A percentile compares a stretch with the other conserved stretches of the same genome.
Evolutionary conservation across 2,113 vertebrate species (phyloP).

Genomic region (Onychostoma macrolepis): DNA sequence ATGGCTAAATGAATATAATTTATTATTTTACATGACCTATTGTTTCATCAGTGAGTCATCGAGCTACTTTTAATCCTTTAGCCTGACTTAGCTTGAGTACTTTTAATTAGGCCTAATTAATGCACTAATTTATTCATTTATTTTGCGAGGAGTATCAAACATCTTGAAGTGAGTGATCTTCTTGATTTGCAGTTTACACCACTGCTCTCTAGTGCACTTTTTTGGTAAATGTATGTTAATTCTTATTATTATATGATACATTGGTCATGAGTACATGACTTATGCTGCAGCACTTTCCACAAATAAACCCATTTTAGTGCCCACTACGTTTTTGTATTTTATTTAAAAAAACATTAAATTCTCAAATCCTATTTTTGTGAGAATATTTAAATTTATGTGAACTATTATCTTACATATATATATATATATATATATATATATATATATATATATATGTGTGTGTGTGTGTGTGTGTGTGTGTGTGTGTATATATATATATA

Average conservation of each 20-base stretch:
- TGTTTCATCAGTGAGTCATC: slow-evolving; percentile 11
- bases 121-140: background rate
- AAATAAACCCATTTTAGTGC: background rate
- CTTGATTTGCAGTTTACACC: background rate
- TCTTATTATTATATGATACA: background rate
- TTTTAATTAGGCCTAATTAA: slow-evolving; percentile 14
- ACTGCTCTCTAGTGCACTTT: background rate
- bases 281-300: background rate
- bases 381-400: background rate
- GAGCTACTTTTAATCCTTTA: slow-evolving; percentile 6
- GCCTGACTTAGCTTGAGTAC: slow-evolving; percentile 6
- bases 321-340: no score
- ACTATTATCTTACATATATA: no score
- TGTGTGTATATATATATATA: no score
- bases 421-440: no score
- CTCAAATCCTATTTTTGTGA: background rate
- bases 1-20: background rate
- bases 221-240: background rate
- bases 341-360: background rate
- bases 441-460: no score
- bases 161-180: background rate
- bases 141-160: background rate
- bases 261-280: background rate
- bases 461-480: no score
- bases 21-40: slow-evolving; percentile 6